Evolutionary conservation across 2,888 invertebrate genomes (phyloP).

Genomic region (Tenthredo livida): DNA sequence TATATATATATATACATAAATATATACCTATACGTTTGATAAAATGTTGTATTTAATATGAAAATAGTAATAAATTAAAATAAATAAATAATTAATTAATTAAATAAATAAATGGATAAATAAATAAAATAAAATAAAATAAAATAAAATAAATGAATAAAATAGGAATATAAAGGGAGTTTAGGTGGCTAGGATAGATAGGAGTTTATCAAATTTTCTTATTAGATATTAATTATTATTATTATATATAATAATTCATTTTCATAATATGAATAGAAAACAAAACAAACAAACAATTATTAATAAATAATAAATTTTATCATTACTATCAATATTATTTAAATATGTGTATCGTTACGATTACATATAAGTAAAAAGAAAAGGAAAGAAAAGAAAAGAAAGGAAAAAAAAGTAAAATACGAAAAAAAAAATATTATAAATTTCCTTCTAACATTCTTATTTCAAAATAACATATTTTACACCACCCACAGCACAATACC

Average conservation of each 20-base stretch:
- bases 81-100: not conserved
- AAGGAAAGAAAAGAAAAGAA: not conserved
- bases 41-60: not conserved
- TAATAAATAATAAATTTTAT: not conserved
- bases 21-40: not conserved
- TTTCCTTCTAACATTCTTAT: not conserved
- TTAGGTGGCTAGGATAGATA: constrained; percentile 73
- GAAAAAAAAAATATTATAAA: not conserved
- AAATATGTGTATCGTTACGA: not conserved
- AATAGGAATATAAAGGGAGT: constrained; percentile 57
- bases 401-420: not conserved
- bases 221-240: not conserved
- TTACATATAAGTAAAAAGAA: not conserved
- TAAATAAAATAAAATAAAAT: constrained; percentile 4
- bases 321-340: not conserved
- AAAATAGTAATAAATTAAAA: not conserved
- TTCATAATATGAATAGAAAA: not conserved
- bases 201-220: constrained; percentile 55
- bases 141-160: constrained; percentile 54
- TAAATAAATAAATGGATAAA: not conserved
- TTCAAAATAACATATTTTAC: not conserved
- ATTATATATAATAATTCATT: not conserved
- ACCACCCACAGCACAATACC: not conserved
- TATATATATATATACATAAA: too few relatives aligned
- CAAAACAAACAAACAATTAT: not conserved